Evolutionary conservation across 2,113 vertebrate genomes (phyloP).

Genomic region (Albula goreensis): DNA sequence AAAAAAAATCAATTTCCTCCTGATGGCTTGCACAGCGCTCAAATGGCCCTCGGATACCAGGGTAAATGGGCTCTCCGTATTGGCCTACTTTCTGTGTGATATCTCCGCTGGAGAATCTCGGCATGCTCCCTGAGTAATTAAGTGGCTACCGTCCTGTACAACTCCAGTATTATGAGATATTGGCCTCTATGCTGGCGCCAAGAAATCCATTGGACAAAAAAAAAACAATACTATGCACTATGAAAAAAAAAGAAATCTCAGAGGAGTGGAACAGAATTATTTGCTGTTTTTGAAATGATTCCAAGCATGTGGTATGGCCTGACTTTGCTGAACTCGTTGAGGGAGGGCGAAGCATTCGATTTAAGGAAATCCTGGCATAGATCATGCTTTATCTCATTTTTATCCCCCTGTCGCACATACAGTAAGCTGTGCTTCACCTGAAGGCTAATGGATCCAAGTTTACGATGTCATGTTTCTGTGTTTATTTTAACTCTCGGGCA

Average conservation of each 20-base stretch:
- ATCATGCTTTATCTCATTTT: background rate
- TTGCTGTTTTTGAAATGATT: background rate
- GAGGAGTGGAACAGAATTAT: background rate
- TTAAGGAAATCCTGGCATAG: background rate
- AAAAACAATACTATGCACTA: background rate
- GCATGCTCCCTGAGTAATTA: background rate
- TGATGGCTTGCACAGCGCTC: background rate
- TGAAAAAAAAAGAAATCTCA: background rate
- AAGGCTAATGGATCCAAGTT: background rate
- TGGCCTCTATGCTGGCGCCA: background rate
- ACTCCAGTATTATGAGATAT: background rate
- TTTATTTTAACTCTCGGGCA: background rate
- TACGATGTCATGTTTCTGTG: background rate
- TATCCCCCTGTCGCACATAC: background rate
- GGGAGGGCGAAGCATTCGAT: background rate
- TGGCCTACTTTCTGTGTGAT: background rate
- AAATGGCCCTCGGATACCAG: background rate
- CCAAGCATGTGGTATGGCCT: background rate
- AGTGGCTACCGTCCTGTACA: background rate
- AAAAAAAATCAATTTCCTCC: constrained; percentile 10
- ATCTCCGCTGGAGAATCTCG: background rate
- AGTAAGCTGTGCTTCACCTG: background rate
- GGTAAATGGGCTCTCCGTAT: constrained; percentile 9
- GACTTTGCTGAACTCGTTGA: background rate
- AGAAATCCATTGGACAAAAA: background rate